phyloP scores from a whole-genome alignment of 2,888 invertebrate species.

The Acleris literana region DNA sequence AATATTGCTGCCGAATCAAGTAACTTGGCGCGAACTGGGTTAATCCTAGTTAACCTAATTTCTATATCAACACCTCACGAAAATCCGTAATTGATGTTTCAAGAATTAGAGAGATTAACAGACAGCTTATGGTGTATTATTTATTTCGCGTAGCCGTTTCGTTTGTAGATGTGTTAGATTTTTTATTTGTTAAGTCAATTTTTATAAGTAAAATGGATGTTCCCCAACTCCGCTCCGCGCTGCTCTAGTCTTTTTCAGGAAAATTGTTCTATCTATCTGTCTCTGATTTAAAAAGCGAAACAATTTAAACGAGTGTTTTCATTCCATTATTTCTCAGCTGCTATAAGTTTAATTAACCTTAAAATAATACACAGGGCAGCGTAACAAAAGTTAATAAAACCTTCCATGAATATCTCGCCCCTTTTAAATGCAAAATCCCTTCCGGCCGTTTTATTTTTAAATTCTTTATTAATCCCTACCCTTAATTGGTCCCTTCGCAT shows the following conservation, averaged over 20 bases:
- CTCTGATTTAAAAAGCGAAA: background rate
- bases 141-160: background rate
- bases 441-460: constrained; percentile 30
- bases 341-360: background rate
- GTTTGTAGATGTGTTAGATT: background rate
- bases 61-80: constrained; percentile 27
- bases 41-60: constrained; percentile 22
- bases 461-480: constrained; percentile 9
- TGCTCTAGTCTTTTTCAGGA: background rate
- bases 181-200: no score
- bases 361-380: background rate
- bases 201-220: no score
- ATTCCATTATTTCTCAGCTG: constrained; percentile 14
- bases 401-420: background rate
- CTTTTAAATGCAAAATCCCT: constrained; percentile 14
- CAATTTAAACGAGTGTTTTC: background rate
- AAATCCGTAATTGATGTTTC: constrained; percentile 14
- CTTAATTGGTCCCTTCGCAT: constrained; percentile 26
- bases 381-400: constrained; percentile 20
- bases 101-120: background rate
- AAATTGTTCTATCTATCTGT: background rate
- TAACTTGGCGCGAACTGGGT: constrained; percentile 19
- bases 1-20: constrained; percentile 12
- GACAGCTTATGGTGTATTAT: background rate
- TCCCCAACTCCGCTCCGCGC: no score